A percentile compares a stretch with the other conserved stretches of the same genome.
These are phyloP conservation scores for Holothuria glaberrima DNA, from an alignment of 35 echinoderm and acorn worm species.

Conservation along the genomic window DNA sequence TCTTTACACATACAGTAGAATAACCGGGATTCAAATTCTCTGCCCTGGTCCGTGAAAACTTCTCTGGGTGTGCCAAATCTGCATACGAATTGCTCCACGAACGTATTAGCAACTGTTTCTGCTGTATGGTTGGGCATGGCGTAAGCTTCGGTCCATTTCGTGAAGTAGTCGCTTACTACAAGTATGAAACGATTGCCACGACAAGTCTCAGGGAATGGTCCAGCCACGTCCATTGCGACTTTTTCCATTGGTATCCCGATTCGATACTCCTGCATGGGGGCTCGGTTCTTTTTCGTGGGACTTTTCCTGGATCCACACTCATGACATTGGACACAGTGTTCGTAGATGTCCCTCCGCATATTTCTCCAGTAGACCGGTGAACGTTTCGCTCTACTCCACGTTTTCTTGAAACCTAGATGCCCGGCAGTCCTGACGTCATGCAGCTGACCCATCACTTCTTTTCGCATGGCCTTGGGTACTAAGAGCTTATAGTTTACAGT, in stretches of 20 bases:
- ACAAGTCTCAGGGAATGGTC: conserved; percentile 49
- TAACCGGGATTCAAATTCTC: too few species aligned
- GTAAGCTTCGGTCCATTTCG: conserved; percentile 66
- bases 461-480: background rate
- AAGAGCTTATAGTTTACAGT: background rate
- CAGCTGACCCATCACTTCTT: background rate
- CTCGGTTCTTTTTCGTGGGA: too few species aligned
- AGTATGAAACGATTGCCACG: conserved; percentile 50
- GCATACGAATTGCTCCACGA: too few species aligned
- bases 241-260: conserved; percentile 26
- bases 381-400: background rate
- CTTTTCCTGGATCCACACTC: too few species aligned
- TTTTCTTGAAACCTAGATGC: conserved; percentile 49
- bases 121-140: conserved; percentile 32
- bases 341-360: background rate
- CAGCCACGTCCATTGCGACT: too few species aligned
- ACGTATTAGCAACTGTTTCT: too few species aligned
- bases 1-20: too few species aligned
- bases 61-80: too few species aligned
- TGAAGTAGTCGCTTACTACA: too few species aligned
- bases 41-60: too few species aligned
- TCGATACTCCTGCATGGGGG: conserved; percentile 26
- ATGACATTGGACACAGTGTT: conserved; percentile 8
- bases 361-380: background rate
- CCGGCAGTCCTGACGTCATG: conserved; percentile 43